Percentiles rank a stretch among this genome's conserved stretches.
Conservation (phyloP, 2,888 invertebrate genomes). For the Biston betularia region DNA sequence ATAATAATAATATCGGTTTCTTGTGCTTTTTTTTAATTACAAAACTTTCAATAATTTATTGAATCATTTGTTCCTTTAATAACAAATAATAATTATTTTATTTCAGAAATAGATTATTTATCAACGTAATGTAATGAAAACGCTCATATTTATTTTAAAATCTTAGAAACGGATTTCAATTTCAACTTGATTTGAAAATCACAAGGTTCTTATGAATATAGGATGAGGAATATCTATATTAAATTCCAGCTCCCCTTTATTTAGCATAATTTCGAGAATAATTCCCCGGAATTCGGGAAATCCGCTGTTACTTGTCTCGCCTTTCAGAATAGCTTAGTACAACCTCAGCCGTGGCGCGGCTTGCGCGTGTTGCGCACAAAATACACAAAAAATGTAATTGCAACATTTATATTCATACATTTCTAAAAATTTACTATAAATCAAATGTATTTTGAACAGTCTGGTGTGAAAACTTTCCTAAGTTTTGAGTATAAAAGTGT, state of each 20-base stretch:
- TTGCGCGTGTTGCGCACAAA: constrained; percentile 66
- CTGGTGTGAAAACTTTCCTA: constrained; percentile 41
- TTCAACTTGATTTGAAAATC: background rate
- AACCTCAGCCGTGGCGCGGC: constrained; percentile 72
- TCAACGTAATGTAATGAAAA: too few relatives aligned
- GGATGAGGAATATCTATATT: background rate
- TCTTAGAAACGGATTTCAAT: background rate
- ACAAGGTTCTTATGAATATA: background rate
- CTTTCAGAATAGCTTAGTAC: constrained; percentile 62
- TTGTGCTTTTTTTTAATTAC: too few relatives aligned
- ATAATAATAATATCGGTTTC: too few relatives aligned
- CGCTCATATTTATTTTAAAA: too few relatives aligned
- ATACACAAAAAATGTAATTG: constrained; percentile 55
- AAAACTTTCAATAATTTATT: too few relatives aligned
- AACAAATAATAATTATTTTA: too few relatives aligned
- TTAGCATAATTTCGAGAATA: constrained; percentile 21
- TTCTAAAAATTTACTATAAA: constrained; percentile 33
- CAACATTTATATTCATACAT: constrained; percentile 26
- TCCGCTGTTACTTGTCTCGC: constrained; percentile 43
- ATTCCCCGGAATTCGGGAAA: constrained; percentile 55
- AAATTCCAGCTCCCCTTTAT: constrained; percentile 7
- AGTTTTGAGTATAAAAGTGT: constrained; percentile 31
- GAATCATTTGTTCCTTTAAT: too few relatives aligned
- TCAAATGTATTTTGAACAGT: constrained; percentile 42
- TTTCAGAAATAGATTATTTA: too few relatives aligned